Evolutionary conservation across 2,797 vertebrate species (phyloP), one percentile per base, ranked within the genome.

Genomic region (Hypotaenidia okinawae): DNA sequence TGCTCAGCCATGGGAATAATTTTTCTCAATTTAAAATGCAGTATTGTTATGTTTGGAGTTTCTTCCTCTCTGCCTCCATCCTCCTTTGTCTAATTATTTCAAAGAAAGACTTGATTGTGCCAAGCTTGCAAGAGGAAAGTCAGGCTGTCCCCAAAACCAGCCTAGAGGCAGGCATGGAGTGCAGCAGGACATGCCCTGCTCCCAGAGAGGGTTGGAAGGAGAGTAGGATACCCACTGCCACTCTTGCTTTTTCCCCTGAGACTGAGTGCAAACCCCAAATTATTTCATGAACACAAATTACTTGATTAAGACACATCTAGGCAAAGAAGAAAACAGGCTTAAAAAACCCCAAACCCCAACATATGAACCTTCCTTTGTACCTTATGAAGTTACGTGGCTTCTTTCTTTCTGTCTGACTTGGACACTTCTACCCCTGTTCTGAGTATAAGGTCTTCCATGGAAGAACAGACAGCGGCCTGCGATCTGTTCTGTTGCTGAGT

Each of bases 31-130:
- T 94, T 89, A 89, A 95, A 94, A 83, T 68, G 51, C 62, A 83
- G 32, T 0, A 0, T 93, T 90, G 79, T 55, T 89, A 66, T 49
- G 11, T 80, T 94, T 64, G 30, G 86, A 87, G 87, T 87, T 91
- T 85, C 81, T 80, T 95, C 84, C 86, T 91, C 18, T 93, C 88
- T 74, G 62, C 78, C 67, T 74, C 75, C 74, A 70, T 84, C 28
- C 51, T 88, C 33, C 15, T 94, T 95, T 96, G 87, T 84, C 35
- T 43, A 12, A 0, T 85, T 94, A 16, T 93, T 95, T 49, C 33
- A 72, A 77, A 93, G 87, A 97, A 96, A 95, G 95, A 25, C 72
- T 87, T 68, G 45, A 95, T 94, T 97, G 93, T 95, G 61, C 62
- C 19, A 84, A 23, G 37, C 80, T 83, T 70, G 32, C 72, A 68